Percentiles rank a stretch among this genome's conserved stretches.
phyloP scores from a whole-genome alignment of 1,140 invertebrate species.

The Dinothrombium tinctorium region DNA sequence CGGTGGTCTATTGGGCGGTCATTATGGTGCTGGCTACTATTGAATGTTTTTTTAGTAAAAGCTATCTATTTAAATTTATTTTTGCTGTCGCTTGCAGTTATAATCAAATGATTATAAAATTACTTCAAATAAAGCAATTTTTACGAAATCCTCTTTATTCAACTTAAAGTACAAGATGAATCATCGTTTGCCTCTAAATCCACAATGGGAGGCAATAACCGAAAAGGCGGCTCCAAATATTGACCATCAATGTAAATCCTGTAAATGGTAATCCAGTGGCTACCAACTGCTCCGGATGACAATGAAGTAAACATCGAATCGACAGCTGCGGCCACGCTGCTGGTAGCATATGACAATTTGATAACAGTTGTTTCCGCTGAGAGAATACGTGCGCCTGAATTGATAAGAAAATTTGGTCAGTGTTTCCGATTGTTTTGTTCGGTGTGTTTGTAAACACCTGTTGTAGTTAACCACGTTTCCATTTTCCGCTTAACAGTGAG shows the following conservation, averaged over 20 bases:
- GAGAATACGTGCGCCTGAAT: background rate
- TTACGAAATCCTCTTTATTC: too few species aligned
- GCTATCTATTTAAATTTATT: too few species aligned
- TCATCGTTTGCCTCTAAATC: background rate
- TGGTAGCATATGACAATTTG: background rate
- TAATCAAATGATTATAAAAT: too few species aligned
- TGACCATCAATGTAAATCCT: constrained; percentile 2
- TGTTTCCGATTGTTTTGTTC: background rate
- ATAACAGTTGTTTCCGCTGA: constrained; percentile 4
- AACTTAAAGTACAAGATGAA: background rate
- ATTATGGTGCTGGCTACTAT: too few species aligned
- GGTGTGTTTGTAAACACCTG: constrained; percentile 3
- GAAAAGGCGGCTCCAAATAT: background rate
- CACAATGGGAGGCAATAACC: background rate
- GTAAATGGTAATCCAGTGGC: background rate
- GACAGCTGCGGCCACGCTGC: background rate
- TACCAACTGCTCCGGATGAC: background rate
- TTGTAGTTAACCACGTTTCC: constrained; percentile 1
- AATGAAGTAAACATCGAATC: background rate
- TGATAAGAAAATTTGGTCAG: background rate
- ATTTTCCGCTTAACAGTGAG: background rate
- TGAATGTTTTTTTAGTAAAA: too few species aligned
- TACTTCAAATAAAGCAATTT: too few species aligned
- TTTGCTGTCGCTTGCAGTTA: too few species aligned
- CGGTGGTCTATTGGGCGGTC: too few species aligned